Base-by-base conservation (phyloP, 2,797 vertebrate genomes). In the Cossypha caffra region DNA sequence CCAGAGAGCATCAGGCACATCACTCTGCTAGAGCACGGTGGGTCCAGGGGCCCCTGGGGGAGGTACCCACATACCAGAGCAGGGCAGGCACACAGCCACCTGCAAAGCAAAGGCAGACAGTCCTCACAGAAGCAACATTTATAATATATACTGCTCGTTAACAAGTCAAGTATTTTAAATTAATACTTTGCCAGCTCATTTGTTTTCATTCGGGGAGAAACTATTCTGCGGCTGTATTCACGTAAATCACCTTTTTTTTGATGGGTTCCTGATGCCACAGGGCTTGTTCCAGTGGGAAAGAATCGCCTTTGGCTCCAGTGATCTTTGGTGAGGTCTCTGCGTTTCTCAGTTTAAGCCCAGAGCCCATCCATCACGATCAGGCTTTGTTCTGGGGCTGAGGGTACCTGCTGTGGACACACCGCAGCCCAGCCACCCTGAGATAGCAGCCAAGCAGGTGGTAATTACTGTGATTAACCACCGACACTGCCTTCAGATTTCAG, bases 131-230 rank as follows among this genome's bases (percentile, higher is more conserved):
- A 76, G 37, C 69, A 73, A n/a, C 76, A 59, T 86, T 81, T 73
- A 7, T 83, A 59, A 84, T 45, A 54, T 9, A 73, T 6, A 52
- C 63, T 0, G 3, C 76, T 95, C 82, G 54, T 96, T 95, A 94
- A 93, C 79, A 75, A 96, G 94, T 95, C 95, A 95, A 82, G 35
- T 28, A 88, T 71, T 94, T 93, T 50, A 91, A 96, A 96, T 90
- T 79, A 96, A 84, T 94, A 75, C 82, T 94, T 93, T 59, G 72
- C 94, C 92, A 93, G 75, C 78, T 93, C 95, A 86, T 97, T 94
- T 94, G 82, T 95, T 97, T 96, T 93, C 76, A 20, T 81, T 68
- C 7, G 0, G 62, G 69, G 83, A 83, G 76, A 93, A 95, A 90
- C 69, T 33, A 16, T 82, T 81, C 52, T 45, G 9, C 0, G 3